Conservation (phyloP, 2,113 vertebrate species). For the Herpailurus yagouaroundi region DNA sequence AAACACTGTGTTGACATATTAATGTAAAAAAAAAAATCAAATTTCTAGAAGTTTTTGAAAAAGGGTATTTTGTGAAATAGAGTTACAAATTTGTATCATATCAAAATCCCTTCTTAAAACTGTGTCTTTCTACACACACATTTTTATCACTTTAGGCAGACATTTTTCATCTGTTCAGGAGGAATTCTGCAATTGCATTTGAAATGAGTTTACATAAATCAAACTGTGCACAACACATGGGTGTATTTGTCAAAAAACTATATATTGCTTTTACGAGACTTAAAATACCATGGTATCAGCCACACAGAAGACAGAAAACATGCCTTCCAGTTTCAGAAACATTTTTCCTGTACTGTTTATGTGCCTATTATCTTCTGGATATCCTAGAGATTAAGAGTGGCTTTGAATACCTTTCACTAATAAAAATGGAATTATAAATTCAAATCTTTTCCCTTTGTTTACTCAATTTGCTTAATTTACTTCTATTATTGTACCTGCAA, state of each 20-base stretch:
- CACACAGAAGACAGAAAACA: background rate
- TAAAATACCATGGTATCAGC: background rate
- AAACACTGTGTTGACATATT: background rate
- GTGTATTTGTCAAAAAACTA: slow-evolving; percentile 37
- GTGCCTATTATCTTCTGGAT: background rate
- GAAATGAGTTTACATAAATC: slow-evolving; percentile 70
- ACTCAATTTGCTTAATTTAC: background rate
- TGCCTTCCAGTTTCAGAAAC: background rate
- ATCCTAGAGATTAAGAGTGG: background rate
- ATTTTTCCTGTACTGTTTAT: background rate
- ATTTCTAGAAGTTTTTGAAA: background rate
- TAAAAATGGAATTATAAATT: background rate
- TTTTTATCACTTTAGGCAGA: slow-evolving; percentile 59
- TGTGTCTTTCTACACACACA: background rate
- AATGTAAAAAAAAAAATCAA: background rate
- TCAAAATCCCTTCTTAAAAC: slow-evolving; percentile 34
- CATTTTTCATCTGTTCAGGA: slow-evolving; percentile 58
- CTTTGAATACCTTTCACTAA: background rate
- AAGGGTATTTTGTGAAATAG: slow-evolving; percentile 47
- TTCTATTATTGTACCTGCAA: background rate
- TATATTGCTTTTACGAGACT: background rate
- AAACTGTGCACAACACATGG: slow-evolving; percentile 5
- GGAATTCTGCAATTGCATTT: slow-evolving; percentile 45
- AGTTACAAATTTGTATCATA: slow-evolving; percentile 33
- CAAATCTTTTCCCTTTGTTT: background rate